These are phyloP conservation scores for Antennarius striatus DNA, from an alignment of 2,113 vertebrate genomes.

Conservation along the genomic window DNA sequence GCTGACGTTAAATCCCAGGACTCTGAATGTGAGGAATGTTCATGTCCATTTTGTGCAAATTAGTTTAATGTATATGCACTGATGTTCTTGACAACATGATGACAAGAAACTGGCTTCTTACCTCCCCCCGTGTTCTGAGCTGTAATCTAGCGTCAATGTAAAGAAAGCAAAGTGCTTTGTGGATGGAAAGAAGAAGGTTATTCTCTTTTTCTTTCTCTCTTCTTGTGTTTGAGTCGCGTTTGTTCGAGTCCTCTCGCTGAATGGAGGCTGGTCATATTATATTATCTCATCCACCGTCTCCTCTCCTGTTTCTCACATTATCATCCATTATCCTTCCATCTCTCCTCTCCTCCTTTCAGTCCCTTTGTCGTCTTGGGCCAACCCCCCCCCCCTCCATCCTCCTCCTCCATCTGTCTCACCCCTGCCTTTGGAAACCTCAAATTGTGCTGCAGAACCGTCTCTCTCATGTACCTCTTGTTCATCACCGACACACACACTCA, in stretches of 20 bases:
- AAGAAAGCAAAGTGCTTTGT: slow-evolving; percentile 8
- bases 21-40: slow-evolving; percentile 7
- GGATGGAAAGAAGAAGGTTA: not conserved
- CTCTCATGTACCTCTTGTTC: not conserved
- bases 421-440: too few relatives aligned
- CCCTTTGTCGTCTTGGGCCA: slow-evolving; percentile 47
- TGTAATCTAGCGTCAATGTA: slow-evolving; percentile 4
- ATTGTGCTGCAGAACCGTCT: too few relatives aligned
- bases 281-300: slow-evolving; percentile 67
- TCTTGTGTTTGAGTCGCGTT: slow-evolving; percentile 2
- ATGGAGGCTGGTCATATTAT: slow-evolving; percentile 57
- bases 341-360: slow-evolving; percentile 57
- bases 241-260: slow-evolving; percentile 23
- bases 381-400: slow-evolving; percentile 23
- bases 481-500: slow-evolving; percentile 7
- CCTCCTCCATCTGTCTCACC: not conserved
- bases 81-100: slow-evolving; percentile 10
- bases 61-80: not conserved
- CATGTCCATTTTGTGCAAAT: not conserved
- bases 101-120: slow-evolving; percentile 16
- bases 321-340: slow-evolving; percentile 67
- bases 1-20: not conserved
- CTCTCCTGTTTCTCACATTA: slow-evolving; percentile 73
- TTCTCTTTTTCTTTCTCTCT: slow-evolving; percentile 9
- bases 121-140: not conserved